phyloP scores from a whole-genome alignment of 2,888 invertebrate genomes.

The Tenthredo livida region DNA sequence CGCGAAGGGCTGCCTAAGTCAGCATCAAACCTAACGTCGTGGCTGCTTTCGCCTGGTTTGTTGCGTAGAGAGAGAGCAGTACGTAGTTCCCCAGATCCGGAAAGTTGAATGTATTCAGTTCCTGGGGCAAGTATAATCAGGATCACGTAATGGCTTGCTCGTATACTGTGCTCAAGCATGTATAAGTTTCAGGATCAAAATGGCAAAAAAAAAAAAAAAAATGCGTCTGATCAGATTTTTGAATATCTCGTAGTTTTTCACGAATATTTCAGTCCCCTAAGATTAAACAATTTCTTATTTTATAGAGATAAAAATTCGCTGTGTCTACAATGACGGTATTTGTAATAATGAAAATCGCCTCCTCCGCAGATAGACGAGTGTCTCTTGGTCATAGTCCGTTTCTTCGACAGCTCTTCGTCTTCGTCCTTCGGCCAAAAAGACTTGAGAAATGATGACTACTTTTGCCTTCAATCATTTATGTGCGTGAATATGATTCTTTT shows the following conservation, averaged over 20 bases:
- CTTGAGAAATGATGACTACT: neutral
- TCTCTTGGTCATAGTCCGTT: neutral
- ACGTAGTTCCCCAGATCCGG: neutral
- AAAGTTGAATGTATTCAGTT: conserved; percentile 6
- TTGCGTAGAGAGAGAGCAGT: neutral
- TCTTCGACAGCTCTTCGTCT: neutral
- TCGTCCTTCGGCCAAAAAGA: neutral
- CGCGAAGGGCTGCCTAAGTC: neutral
- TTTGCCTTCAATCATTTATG: neutral
- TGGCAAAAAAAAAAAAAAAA: no score
- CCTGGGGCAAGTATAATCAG: conserved; percentile 11
- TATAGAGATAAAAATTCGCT: no score
- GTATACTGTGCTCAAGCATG: neutral
- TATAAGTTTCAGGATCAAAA: neutral
- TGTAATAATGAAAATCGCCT: neutral
- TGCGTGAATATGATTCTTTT: neutral
- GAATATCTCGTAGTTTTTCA: no score
- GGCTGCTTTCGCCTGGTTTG: neutral
- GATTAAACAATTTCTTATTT: no score
- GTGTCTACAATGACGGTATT: neutral
- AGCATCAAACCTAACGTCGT: neutral
- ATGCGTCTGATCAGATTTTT: no score
- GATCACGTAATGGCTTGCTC: neutral
- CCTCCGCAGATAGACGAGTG: neutral
- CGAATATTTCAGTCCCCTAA: no score